Base-by-base conservation (phyloP, 64 coral and sea anemone species). In the Cladopsammia gracilis region DNA sequence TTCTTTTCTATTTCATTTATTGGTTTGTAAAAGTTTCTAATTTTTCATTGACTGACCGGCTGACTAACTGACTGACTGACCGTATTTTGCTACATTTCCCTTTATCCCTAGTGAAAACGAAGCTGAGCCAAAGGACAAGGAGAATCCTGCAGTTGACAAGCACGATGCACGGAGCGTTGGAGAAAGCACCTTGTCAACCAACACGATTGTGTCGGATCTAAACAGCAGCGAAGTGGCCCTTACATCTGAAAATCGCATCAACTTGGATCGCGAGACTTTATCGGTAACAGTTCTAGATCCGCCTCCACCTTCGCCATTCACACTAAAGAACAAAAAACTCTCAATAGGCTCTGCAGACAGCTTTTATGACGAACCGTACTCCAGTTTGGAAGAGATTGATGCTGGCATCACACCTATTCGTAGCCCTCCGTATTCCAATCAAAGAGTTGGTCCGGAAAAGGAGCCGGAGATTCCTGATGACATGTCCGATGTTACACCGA, bases 341-440 rank as follows among this genome's bases (percentile, higher is more conserved):
- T 97, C 96, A 14, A 62, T 97, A 22, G 92, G 69, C 10, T 97
- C 96, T 26, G 19, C 76, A 26, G 96, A 87, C 58, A 97, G 96
- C 24, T 81, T 83, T 18, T 97, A 97, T 80, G 96, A 97, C 22
- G 87, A 97, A 46, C 96, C 96, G 4, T 97, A 97, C 82, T 76
- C 88, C 13, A 97, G 82, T 23, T 70, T 97, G 45, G 92, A 97
- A 60, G 96, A 97, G 25, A 71, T 97, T 6, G 88, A 93, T 11
- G 87, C 92, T 11, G 96, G 96, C 3, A 86, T 90, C 51, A 78
- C 96, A n/a, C 80, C 80, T 1, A 9, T 45, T 48, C 88, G 92
- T 15, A 43, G 73, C 44, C 87, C 87, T 23, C 72, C 82, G 62
- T 67, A 18, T 67, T n/a, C 56, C 4, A 10, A 58, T 6, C 4